Percentiles rank a stretch among this genome's conserved stretches.
Evolutionary conservation across 1,140 invertebrate genomes (phyloP).

Genomic region (Euura saliciscinereae): DNA sequence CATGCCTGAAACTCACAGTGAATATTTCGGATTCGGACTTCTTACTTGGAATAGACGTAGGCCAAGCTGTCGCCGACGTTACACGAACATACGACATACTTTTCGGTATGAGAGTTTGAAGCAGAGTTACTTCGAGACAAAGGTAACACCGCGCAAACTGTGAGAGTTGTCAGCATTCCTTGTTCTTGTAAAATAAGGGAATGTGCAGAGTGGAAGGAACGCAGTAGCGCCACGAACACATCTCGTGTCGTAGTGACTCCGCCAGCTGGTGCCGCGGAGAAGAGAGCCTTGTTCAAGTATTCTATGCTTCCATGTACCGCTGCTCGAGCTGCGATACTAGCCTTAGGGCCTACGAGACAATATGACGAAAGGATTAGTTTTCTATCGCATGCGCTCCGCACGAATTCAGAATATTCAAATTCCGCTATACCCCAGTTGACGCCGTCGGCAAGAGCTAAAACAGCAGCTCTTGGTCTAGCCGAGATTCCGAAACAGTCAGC

Average conservation of each 20-base stretch:
- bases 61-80: slow-evolving; percentile 92
- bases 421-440: slow-evolving; percentile 85
- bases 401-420: too few relatives aligned
- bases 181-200: slow-evolving; percentile 85
- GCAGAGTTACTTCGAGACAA: slow-evolving; percentile 46
- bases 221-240: slow-evolving; percentile 79
- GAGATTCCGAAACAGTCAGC: slow-evolving; percentile 90
- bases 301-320: slow-evolving; percentile 88
- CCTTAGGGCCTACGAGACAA: slow-evolving; percentile 70
- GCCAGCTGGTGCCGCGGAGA: slow-evolving; percentile 52
- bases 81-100: slow-evolving; percentile 84
- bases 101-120: slow-evolving; percentile 40
- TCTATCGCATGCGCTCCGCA: too few relatives aligned
- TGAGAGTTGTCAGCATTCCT: slow-evolving; percentile 86
- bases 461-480: slow-evolving; percentile 77
- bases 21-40: too few relatives aligned
- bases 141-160: slow-evolving; percentile 78
- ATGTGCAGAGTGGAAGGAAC: slow-evolving; percentile 88
- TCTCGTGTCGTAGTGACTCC: slow-evolving; percentile 60
- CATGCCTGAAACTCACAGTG: too few relatives aligned
- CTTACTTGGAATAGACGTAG: slow-evolving; percentile 80
- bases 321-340: slow-evolving; percentile 85
- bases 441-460: slow-evolving; percentile 88
- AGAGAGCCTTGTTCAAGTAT: slow-evolving; percentile 81
- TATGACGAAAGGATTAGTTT: neutral